Conservation (phyloP, 2,113 vertebrate species). For the Empidonax alnorum region DNA sequence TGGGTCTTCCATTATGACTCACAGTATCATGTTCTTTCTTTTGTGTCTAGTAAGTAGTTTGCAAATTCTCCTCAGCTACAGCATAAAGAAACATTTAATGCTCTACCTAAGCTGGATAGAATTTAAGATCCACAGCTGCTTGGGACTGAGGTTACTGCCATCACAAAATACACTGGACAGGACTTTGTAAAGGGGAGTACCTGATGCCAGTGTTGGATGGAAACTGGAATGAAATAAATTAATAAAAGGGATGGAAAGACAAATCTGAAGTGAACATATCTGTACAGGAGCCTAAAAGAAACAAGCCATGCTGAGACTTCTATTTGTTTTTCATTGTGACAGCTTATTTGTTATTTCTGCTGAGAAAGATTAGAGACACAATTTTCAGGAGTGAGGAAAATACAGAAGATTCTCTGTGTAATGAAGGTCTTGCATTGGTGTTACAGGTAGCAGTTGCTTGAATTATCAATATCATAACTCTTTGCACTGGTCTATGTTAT, state of each 20-base stretch:
- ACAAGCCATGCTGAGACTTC: neutral
- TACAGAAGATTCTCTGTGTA: neutral
- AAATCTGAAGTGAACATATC: neutral
- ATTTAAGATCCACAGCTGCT: neutral
- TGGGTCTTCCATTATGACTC: neutral
- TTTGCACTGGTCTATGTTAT: neutral
- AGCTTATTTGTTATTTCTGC: neutral
- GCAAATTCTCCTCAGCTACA: neutral
- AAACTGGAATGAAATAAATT: neutral
- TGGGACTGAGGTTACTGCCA: neutral
- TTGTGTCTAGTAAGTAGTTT: neutral
- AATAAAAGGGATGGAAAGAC: neutral
- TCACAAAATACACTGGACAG: neutral
- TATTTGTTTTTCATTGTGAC: neutral
- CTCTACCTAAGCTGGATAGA: neutral
- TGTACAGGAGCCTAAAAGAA: neutral
- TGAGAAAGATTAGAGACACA: neutral
- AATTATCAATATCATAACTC: neutral
- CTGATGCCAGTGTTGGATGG: neutral
- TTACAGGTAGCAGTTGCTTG: neutral
- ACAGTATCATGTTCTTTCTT: neutral
- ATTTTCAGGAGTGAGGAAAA: neutral
- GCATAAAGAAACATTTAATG: neutral
- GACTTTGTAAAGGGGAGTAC: neutral
- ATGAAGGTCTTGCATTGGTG: neutral